phyloP scores from a whole-genome alignment of 2,113 vertebrate species.

The Platysteira castanea region DNA sequence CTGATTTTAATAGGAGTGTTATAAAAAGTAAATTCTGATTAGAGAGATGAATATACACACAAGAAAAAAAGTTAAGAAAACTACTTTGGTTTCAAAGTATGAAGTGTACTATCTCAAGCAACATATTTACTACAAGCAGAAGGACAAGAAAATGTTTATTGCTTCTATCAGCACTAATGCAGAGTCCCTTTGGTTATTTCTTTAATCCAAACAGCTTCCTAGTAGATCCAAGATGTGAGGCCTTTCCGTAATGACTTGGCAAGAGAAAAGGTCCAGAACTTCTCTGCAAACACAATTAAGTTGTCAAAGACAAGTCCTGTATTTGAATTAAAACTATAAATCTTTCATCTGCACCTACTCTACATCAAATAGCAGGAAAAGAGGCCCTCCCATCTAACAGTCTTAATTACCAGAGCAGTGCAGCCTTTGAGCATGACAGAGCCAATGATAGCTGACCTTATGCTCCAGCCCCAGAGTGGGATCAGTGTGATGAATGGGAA shows the following conservation, averaged over 20 bases:
- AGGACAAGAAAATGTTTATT: not conserved
- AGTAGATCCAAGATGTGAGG: conserved; percentile 28
- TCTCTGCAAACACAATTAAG: conserved; percentile 61
- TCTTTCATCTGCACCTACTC: conserved; percentile 34
- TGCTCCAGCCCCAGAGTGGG: not conserved
- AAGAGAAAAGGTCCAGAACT: conserved; percentile 41
- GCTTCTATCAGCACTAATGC: not conserved
- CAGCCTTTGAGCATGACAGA: conserved; percentile 9
- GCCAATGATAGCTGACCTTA: conserved; percentile 28
- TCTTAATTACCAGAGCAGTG: conserved; percentile 21
- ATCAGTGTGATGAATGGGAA: not conserved
- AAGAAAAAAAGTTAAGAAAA: not conserved
- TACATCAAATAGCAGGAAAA: conserved; percentile 37
- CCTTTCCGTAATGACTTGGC: conserved; percentile 12
- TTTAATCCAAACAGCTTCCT: conserved; percentile 41
- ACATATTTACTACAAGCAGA: not conserved
- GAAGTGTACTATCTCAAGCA: not conserved
- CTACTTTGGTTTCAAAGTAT: not conserved
- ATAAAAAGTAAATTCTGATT: not conserved
- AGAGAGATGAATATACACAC: not conserved
- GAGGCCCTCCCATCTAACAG: not conserved
- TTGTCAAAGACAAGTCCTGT: conserved; percentile 38
- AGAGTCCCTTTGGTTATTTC: not conserved
- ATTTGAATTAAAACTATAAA: conserved; percentile 54
- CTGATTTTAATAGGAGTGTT: not conserved